Evolutionary conservation across 2,113 vertebrate species (phyloP).

Genomic region (Nyctibius bracteatus): DNA sequence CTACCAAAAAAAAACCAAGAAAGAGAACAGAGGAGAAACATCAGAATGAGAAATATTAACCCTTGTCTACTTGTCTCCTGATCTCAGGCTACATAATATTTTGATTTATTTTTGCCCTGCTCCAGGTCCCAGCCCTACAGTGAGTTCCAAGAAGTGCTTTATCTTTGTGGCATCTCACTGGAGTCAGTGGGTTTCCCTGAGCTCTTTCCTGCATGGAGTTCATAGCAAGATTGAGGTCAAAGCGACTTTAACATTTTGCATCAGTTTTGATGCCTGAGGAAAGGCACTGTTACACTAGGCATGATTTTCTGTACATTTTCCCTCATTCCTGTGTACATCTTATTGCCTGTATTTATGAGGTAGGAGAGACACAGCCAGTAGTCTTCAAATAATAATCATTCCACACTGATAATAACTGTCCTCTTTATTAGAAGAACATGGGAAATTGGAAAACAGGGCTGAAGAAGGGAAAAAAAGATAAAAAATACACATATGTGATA

Average conservation of each 20-base stretch:
- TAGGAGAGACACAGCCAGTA: neutral
- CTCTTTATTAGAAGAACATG: neutral
- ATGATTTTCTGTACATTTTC: neutral
- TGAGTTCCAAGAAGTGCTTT: neutral
- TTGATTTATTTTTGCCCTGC: neutral
- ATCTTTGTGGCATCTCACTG: neutral
- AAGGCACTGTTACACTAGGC: neutral
- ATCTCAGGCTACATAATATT: neutral
- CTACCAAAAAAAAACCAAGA: neutral
- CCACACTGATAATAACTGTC: neutral
- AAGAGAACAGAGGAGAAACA: neutral
- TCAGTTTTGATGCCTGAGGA: neutral
- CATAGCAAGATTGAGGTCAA: neutral
- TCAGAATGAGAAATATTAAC: neutral
- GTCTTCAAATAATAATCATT: neutral
- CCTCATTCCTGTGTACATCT: neutral
- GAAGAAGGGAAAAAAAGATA: neutral
- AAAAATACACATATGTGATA: neutral
- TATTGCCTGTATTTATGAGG: neutral
- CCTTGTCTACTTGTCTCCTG: neutral
- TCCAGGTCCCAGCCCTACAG: neutral
- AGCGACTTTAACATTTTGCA: neutral
- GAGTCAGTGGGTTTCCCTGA: neutral
- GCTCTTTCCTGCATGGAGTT: neutral
- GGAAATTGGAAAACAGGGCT: neutral